phyloP scores from a whole-genome alignment of 2,113 vertebrate genomes.

The Himantopus leucocephalus region DNA sequence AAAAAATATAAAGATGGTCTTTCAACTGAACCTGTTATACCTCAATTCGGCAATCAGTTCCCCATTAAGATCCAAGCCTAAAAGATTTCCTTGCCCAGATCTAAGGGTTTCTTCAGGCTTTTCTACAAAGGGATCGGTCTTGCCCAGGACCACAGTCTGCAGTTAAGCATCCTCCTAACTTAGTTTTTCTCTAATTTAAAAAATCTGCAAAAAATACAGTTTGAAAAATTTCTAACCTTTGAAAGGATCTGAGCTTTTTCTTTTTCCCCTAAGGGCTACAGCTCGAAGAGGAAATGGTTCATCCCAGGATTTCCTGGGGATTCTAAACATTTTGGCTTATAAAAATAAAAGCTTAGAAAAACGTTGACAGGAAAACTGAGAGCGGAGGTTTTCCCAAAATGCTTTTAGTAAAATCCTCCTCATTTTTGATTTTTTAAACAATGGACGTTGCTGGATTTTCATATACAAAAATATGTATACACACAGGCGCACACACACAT shows the following conservation, averaged over 20 bases:
- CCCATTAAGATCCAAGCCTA: background rate
- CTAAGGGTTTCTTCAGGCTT: slow-evolving; percentile 10
- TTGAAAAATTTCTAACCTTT: slow-evolving; percentile 54
- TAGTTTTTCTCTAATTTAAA: slow-evolving; percentile 58
- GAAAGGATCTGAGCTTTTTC: slow-evolving; percentile 46
- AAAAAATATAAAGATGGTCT: background rate
- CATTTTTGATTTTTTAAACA: slow-evolving; percentile 34
- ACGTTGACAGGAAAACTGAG: slow-evolving; percentile 54
- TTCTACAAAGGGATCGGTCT: slow-evolving; percentile 30
- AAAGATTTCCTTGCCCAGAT: slow-evolving; percentile 38
- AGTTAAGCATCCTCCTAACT: slow-evolving; percentile 35
- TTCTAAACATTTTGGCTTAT: slow-evolving; percentile 70
- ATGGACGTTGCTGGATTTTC: background rate
- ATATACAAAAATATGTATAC: slow-evolving; percentile 12
- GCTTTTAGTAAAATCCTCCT: slow-evolving; percentile 46
- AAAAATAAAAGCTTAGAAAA: slow-evolving; percentile 71
- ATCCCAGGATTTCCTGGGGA: slow-evolving; percentile 72
- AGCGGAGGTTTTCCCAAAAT: slow-evolving; percentile 35
- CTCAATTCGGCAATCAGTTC: accelerated
- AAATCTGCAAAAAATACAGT: slow-evolving; percentile 51
- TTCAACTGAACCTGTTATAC: background rate
- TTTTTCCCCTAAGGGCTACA: slow-evolving; percentile 39
- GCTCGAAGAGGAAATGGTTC: slow-evolving; percentile 59
- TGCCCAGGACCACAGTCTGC: background rate
- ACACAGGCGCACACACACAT: background rate